These are phyloP conservation scores for Gymnodraco acuticeps DNA, from an alignment of 2,797 vertebrate genomes.

Conservation along the genomic window DNA sequence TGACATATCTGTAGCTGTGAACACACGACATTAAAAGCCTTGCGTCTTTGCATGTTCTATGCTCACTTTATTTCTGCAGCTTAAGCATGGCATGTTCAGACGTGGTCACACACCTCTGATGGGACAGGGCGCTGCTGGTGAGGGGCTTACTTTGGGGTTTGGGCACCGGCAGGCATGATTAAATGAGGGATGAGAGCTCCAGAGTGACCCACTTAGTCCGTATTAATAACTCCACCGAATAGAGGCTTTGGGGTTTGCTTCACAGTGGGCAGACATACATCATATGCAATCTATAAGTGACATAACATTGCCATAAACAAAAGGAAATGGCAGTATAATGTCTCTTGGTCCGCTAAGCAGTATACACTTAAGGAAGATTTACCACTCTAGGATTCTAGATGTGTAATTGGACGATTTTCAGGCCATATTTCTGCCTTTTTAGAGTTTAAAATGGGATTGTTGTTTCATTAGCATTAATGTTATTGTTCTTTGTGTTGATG, in stretches of 20 bases:
- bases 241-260: constrained; percentile 24
- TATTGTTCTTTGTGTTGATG: not conserved
- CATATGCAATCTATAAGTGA: constrained; percentile 9
- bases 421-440: too few relatives aligned
- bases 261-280: constrained; percentile 21
- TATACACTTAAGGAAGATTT: not conserved
- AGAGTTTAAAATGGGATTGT: too few relatives aligned
- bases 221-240: constrained; percentile 48
- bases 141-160: constrained; percentile 48
- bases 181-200: constrained; percentile 51
- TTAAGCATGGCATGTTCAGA: constrained; percentile 1
- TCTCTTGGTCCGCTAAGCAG: not conserved
- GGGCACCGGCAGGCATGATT: constrained; percentile 56
- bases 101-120: constrained; percentile 18
- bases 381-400: too few relatives aligned
- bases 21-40: too few relatives aligned
- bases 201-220: constrained; percentile 64
- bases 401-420: too few relatives aligned
- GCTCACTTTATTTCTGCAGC: constrained; percentile 45
- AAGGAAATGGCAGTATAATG: constrained; percentile 11
- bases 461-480: too few relatives aligned
- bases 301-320: constrained; percentile 2
- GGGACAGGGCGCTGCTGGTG: constrained; percentile 41
- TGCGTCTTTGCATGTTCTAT: too few relatives aligned
- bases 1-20: too few relatives aligned